These are phyloP conservation scores for Drosophila flavopinicola DNA, from an alignment of 2,888 invertebrate genomes.

Conservation along the genomic window DNA sequence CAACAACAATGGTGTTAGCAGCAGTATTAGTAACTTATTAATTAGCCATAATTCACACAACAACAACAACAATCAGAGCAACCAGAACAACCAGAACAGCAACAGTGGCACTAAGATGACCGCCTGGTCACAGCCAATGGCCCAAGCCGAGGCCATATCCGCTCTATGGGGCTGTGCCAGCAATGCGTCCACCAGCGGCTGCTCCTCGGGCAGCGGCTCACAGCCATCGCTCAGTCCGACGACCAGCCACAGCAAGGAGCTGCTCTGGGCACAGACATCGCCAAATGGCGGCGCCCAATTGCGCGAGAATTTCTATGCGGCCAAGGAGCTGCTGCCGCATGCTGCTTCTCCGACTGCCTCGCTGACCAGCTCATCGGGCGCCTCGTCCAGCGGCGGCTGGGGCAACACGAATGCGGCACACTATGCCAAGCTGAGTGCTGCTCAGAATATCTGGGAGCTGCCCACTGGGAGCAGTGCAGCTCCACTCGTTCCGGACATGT, in stretches of 20 bases:
- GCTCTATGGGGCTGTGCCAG: conserved; percentile 83
- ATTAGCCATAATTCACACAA: conserved; percentile 81
- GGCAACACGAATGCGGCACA: conserved; percentile 42
- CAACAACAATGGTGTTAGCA: conserved; percentile 66
- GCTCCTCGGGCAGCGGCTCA: conserved; percentile 78
- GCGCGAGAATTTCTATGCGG: conserved; percentile 58
- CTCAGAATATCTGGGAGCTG: conserved; percentile 82
- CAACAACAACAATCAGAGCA: conserved; percentile 54
- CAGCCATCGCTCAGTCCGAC: conserved; percentile 83
- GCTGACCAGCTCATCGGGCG: conserved; percentile 67
- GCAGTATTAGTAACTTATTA: conserved; percentile 82
- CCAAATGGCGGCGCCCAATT: conserved; percentile 65
- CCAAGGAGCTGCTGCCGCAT: conserved; percentile 52
- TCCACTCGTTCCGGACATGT: conserved; percentile 69
- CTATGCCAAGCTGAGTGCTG: conserved; percentile 74
- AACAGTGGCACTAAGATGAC: conserved; percentile 34
- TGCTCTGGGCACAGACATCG: conserved; percentile 83
- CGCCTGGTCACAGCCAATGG: conserved; percentile 53
- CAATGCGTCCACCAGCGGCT: conserved; percentile 73
- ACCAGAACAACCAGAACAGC: conserved; percentile 43
- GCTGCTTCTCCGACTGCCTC: conserved; percentile 80
- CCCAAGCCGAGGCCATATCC: conserved; percentile 73
- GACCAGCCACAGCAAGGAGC: conserved; percentile 83
- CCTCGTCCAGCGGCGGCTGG: conserved; percentile 63
- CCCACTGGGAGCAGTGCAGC: conserved; percentile 32